Evolutionary conservation across 2,888 invertebrate genomes (phyloP).

Genomic region (Adelphocoris suturalis): DNA sequence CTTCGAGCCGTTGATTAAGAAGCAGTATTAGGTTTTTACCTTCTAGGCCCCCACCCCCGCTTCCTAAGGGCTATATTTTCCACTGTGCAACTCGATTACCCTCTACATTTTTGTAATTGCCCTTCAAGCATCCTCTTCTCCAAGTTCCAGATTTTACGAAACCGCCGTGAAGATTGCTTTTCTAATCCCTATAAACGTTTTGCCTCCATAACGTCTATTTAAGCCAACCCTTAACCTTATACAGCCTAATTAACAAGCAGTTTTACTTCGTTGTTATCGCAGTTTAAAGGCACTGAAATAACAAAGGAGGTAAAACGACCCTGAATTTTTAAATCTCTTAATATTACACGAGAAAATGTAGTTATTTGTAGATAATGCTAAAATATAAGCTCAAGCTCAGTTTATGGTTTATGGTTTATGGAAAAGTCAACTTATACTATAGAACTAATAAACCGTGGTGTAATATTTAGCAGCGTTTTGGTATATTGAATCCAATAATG

Average conservation of each 20-base stretch:
- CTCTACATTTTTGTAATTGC: background rate
- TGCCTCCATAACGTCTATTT: background rate
- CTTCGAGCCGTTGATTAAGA: background rate
- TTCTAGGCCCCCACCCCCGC: background rate
- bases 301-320: too few species aligned
- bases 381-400: too few species aligned
- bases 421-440: too few species aligned
- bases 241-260: background rate
- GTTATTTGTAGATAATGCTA: too few species aligned
- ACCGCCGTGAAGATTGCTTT: constrained; percentile 13
- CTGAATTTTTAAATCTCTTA: too few species aligned
- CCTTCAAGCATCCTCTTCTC: background rate
- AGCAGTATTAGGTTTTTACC: constrained; percentile 24
- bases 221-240: background rate
- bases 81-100: background rate
- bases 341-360: too few species aligned
- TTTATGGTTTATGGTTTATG: too few species aligned
- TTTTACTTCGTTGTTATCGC: background rate
- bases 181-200: background rate
- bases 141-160: background rate
- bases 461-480: too few species aligned
- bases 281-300: background rate
- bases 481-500: too few species aligned
- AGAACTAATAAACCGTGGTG: too few species aligned
- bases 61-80: background rate